phyloP scores from a whole-genome alignment of 2,113 vertebrate species.

The Silurus glanis region DNA sequence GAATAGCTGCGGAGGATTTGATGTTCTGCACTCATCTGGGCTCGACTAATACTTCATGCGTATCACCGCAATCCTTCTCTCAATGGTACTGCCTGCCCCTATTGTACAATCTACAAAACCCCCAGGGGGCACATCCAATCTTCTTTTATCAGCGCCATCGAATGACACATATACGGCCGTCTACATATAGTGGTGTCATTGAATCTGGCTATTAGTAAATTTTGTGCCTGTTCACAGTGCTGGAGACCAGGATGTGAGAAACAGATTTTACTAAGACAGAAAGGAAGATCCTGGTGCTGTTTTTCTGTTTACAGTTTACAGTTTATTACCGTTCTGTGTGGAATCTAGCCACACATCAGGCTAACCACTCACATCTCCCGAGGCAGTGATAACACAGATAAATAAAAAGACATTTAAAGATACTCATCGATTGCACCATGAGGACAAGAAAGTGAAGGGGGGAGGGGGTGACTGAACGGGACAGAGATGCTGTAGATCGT shows the following conservation, averaged over 20 bases:
- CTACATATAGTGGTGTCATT: background rate
- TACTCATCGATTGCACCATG: slow-evolving; percentile 17
- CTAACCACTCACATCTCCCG: background rate
- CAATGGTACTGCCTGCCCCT: slow-evolving; percentile 24
- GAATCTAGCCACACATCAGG: background rate
- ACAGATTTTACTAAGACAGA: background rate
- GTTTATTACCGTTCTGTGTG: background rate
- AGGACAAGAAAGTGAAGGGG: background rate
- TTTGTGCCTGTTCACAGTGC: background rate
- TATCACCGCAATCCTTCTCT: slow-evolving; percentile 53
- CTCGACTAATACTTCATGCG: slow-evolving; percentile 66
- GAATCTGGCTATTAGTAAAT: background rate
- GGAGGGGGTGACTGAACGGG: background rate
- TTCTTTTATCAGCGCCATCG: slow-evolving; percentile 30
- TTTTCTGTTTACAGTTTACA: slow-evolving; percentile 2
- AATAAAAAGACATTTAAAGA: slow-evolving; percentile 1
- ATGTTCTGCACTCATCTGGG: slow-evolving; percentile 77
- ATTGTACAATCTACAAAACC: slow-evolving; percentile 32
- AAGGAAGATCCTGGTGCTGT: background rate
- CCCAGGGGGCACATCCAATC: slow-evolving; percentile 29
- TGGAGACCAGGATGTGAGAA: background rate
- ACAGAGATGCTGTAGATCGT: background rate
- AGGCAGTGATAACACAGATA: background rate
- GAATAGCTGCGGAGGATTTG: slow-evolving; percentile 78
- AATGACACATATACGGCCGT: slow-evolving; percentile 1